A percentile compares a stretch with the other conserved stretches of the same genome.
phyloP scores from a whole-genome alignment of 2,797 vertebrate species.

The Lerista edwardsae region DNA sequence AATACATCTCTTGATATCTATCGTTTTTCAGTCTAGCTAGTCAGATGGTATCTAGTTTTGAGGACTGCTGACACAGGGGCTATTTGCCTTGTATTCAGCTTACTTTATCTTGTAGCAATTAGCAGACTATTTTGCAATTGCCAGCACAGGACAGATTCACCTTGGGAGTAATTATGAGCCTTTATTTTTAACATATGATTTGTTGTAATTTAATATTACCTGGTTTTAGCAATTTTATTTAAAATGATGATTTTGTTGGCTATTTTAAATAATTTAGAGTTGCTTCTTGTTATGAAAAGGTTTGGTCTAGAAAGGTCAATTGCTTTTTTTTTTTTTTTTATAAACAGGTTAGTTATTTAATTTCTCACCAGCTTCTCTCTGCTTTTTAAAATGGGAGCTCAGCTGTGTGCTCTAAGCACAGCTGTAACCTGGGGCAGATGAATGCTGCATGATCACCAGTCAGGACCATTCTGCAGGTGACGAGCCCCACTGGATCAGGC shows the following conservation, averaged over 20 bases:
- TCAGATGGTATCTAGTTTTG: not conserved
- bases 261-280: not conserved
- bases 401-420: not conserved
- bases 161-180: slow-evolving; percentile 2
- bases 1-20: not conserved
- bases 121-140: slow-evolving; percentile 6
- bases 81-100: not conserved
- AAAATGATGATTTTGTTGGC: not conserved
- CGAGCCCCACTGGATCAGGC: too few relatives aligned
- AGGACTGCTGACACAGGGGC: too few relatives aligned
- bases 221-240: not conserved
- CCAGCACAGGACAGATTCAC: not conserved
- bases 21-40: not conserved
- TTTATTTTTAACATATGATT: not conserved
- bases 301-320: not conserved
- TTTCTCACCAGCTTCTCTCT: not conserved
- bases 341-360: not conserved
- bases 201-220: not conserved
- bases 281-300: not conserved
- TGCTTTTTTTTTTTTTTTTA: too few relatives aligned
- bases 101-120: slow-evolving; percentile 12
- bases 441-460: not conserved
- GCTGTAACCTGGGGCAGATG: not conserved
- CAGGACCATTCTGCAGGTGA: too few relatives aligned
- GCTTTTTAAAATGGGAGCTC: not conserved